phyloP scores from a whole-genome alignment of 1,140 invertebrate genomes.

The Heliothis subflexa region DNA sequence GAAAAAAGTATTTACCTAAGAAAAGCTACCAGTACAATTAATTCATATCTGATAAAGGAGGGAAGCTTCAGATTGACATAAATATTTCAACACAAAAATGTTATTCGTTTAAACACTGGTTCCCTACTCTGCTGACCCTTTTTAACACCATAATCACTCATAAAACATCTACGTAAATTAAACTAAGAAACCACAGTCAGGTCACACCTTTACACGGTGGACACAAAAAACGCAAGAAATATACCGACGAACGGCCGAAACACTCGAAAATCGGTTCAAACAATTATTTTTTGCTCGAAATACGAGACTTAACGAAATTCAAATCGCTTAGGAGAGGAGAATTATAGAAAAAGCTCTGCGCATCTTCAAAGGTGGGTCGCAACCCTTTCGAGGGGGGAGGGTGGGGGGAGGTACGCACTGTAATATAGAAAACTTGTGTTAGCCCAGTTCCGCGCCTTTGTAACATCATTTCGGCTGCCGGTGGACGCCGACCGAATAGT shows the following conservation, averaged over 20 bases:
- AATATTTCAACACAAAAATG: too few species aligned
- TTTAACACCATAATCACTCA: too few species aligned
- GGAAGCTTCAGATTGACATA: too few species aligned
- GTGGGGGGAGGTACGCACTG: slow-evolving; percentile 73
- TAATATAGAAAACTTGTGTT: slow-evolving; percentile 86
- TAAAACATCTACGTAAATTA: too few species aligned
- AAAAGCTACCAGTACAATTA: too few species aligned
- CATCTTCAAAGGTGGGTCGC: slow-evolving; percentile 82
- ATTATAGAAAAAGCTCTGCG: slow-evolving; percentile 84
- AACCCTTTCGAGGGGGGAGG: slow-evolving; percentile 70
- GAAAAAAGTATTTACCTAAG: too few species aligned
- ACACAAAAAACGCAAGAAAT: slow-evolving; percentile 49
- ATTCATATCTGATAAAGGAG: background rate
- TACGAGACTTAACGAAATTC: slow-evolving; percentile 84
- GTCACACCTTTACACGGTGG: slow-evolving; percentile 35
- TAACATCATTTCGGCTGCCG: slow-evolving; percentile 84
- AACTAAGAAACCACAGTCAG: background rate
- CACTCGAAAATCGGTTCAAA: slow-evolving; percentile 72
- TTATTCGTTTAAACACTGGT: background rate
- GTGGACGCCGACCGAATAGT: slow-evolving; percentile 52
- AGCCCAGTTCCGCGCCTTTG: slow-evolving; percentile 85
- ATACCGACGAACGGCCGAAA: slow-evolving; percentile 57
- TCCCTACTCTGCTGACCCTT: too few species aligned
- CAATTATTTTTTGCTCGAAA: slow-evolving; percentile 85
- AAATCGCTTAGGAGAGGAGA: slow-evolving; percentile 82